Evolutionary conservation across 2,113 vertebrate genomes (phyloP).

Genomic region (Mirounga angustirostris): DNA sequence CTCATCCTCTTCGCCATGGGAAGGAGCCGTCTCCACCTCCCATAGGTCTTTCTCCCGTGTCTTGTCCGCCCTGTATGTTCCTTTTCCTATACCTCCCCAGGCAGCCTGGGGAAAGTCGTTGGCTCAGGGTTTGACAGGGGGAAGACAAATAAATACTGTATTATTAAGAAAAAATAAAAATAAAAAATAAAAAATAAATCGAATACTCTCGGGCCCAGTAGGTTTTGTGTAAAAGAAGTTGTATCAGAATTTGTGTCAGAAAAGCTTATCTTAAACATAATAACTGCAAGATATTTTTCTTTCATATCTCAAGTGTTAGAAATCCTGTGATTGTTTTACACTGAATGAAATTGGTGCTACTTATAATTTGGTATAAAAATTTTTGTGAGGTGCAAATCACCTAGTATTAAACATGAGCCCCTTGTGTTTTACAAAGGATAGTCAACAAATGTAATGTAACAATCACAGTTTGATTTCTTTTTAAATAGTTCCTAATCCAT

Average conservation of each 20-base stretch:
- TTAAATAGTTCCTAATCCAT: slow-evolving; percentile 84
- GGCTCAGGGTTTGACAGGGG: background rate
- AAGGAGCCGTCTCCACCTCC: background rate
- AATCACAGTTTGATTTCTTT: background rate
- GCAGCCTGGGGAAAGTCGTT: background rate
- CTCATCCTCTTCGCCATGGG: background rate
- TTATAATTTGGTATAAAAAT: slow-evolving; percentile 78
- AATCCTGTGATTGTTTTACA: slow-evolving; percentile 14
- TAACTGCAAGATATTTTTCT: slow-evolving; percentile 80
- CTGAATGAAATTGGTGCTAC: background rate
- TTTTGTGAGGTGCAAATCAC: slow-evolving; percentile 70
- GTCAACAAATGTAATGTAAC: slow-evolving; percentile 64
- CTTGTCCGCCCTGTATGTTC: background rate
- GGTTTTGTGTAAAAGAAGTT: slow-evolving; percentile 70
- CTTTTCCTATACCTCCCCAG: background rate
- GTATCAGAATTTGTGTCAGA: slow-evolving; percentile 66
- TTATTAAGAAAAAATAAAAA: background rate
- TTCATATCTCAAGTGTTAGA: slow-evolving; percentile 70
- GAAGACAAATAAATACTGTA: background rate
- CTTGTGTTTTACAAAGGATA: slow-evolving; percentile 52
- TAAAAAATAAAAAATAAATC: background rate
- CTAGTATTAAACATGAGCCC: slow-evolving; percentile 68
- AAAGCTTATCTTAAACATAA: background rate
- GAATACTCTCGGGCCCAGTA: slow-evolving; percentile 27
- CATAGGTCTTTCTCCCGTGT: background rate